A percentile compares a stretch with the other conserved stretches of the same genome.
Evolutionary conservation across 1,140 invertebrate genomes (phyloP).

Genomic region (Solenopsis fugax): DNA sequence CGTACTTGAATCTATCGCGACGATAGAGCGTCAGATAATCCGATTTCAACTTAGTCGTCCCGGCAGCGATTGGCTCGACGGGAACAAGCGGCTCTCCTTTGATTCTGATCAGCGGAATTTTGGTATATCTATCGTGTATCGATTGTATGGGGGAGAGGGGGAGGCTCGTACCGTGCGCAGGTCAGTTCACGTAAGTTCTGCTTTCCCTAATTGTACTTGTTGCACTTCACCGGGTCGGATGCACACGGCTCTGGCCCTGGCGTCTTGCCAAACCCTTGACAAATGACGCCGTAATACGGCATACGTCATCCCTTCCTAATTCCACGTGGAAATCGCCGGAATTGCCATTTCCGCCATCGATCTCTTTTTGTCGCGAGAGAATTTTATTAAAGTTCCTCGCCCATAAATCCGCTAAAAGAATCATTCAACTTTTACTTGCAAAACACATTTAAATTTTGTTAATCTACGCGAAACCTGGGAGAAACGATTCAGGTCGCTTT

Average conservation of each 20-base stretch:
- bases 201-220: slow-evolving; percentile 78
- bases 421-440: background rate
- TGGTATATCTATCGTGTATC: slow-evolving; percentile 56
- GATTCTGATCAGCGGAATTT: slow-evolving; percentile 65
- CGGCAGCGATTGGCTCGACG: background rate
- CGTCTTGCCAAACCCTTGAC: slow-evolving; percentile 73
- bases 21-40: slow-evolving; percentile 19
- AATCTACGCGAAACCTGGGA: background rate
- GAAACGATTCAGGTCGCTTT: background rate
- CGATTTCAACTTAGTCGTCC: slow-evolving; percentile 5
- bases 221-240: slow-evolving; percentile 74
- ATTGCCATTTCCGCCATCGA: background rate
- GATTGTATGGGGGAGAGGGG: slow-evolving; percentile 61
- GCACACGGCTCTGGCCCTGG: slow-evolving; percentile 69
- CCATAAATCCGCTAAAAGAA: background rate
- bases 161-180: slow-evolving; percentile 66
- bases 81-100: slow-evolving; percentile 59
- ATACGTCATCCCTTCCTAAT: slow-evolving; percentile 39
- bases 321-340: background rate
- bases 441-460: background rate
- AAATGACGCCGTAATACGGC: slow-evolving; percentile 63
- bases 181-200: slow-evolving; percentile 74
- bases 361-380: background rate
- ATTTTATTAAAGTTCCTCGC: background rate
- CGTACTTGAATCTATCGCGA: background rate